These are phyloP conservation scores for Philhelius pedissequus DNA, from an alignment of 2,888 invertebrate species.

Conservation along the genomic window DNA sequence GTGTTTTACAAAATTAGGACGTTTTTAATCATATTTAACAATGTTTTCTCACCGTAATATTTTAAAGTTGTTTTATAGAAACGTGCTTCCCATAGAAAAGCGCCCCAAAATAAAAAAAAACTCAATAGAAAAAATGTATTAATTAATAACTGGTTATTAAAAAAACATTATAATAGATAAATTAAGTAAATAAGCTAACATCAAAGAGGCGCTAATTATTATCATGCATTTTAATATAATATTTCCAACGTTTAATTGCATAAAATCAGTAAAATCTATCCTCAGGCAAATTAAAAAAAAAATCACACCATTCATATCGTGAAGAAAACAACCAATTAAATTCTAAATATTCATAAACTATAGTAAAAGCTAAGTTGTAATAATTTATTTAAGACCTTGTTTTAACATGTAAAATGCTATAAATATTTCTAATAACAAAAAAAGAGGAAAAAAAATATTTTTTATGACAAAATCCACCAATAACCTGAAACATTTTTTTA, in stretches of 20 bases:
- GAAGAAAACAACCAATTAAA: not conserved
- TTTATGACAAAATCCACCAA: not conserved
- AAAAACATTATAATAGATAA: too few species aligned
- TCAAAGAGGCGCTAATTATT: too few species aligned
- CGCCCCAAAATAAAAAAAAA: too few species aligned
- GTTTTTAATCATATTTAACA: too few species aligned
- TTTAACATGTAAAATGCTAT: not conserved
- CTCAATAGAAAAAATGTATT: too few species aligned
- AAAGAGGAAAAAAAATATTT: not conserved
- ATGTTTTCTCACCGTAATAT: too few species aligned
- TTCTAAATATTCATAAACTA: slow-evolving; percentile 6
- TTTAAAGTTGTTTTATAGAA: too few species aligned
- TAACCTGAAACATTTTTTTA: not conserved
- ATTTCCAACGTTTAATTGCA: not conserved
- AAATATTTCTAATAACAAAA: not conserved
- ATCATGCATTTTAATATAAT: not conserved
- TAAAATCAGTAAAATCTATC: not conserved
- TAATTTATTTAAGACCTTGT: slow-evolving; percentile 5
- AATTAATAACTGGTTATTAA: too few species aligned
- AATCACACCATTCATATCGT: slow-evolving; percentile 2
- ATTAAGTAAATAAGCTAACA: too few species aligned
- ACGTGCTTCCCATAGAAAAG: too few species aligned
- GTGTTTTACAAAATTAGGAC: too few species aligned
- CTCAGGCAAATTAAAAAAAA: not conserved
- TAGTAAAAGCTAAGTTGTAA: not conserved